These are phyloP conservation scores for Nasonia oneida DNA, from an alignment of 2,888 invertebrate genomes.

Conservation along the genomic window DNA sequence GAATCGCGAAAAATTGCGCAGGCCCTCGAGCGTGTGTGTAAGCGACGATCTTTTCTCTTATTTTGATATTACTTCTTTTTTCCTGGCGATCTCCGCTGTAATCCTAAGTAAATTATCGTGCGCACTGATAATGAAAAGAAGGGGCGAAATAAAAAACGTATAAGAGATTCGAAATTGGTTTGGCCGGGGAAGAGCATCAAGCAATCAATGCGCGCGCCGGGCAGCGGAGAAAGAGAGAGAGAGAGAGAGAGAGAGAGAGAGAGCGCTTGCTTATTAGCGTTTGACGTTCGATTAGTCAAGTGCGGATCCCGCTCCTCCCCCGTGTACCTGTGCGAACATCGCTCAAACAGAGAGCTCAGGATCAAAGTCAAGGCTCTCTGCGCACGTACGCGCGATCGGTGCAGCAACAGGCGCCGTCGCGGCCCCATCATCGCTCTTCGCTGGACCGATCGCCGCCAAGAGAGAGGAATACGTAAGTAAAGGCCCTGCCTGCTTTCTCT, in stretches of 20 bases:
- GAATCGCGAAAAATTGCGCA: conserved; percentile 36
- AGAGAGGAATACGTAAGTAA: neutral
- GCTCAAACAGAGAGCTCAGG: conserved; percentile 59
- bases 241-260: conserved; percentile 34
- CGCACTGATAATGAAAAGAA: neutral
- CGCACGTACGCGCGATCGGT: conserved; percentile 48
- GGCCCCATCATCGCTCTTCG: conserved; percentile 75
- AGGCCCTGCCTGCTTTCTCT: neutral
- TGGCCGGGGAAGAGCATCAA: conserved; percentile 59
- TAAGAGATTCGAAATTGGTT: conserved; percentile 65
- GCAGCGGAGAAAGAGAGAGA: neutral
- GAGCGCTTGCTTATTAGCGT: conserved; percentile 77
- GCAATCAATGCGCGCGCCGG: conserved; percentile 65
- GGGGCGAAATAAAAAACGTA: neutral
- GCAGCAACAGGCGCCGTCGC: conserved; percentile 72
- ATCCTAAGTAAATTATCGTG: neutral
- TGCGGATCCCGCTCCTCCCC: conserved; percentile 69
- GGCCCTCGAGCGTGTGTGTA: neutral
- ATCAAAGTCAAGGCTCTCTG: conserved; percentile 56
- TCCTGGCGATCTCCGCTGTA: neutral
- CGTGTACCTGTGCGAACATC: conserved; percentile 38
- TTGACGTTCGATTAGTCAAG: conserved; percentile 78
- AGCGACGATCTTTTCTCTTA: neutral
- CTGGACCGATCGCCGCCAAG: conserved; percentile 60
- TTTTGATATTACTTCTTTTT: neutral